Evolutionary conservation across 2,797 vertebrate genomes (phyloP).

Genomic region (Sebastes wilsoni): DNA sequence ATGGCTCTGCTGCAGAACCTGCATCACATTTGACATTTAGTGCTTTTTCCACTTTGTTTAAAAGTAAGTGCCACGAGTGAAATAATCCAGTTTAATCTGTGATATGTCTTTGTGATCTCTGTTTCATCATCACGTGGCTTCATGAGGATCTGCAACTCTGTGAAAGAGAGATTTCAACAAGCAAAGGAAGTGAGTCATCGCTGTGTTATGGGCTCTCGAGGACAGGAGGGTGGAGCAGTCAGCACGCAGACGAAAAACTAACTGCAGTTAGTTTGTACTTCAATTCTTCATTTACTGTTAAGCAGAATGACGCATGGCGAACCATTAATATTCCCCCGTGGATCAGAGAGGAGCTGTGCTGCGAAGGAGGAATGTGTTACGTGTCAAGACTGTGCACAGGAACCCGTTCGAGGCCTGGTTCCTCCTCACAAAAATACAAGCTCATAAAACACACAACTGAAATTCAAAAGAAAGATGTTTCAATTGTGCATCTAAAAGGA

Average conservation of each 20-base stretch:
- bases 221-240: conserved; percentile 4
- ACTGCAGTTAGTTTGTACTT: not conserved
- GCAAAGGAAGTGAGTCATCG: conserved; percentile 41
- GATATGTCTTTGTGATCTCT: not conserved
- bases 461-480: too few species aligned
- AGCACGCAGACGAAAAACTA: not conserved
- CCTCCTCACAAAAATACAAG: not conserved
- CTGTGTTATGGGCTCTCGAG: conserved; percentile 22
- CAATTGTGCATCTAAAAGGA: not conserved
- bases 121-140: not conserved
- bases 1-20: not conserved
- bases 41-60: not conserved
- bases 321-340: not conserved
- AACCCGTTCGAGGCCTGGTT: not conserved
- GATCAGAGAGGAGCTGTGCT: not conserved
- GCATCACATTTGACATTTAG: not conserved
- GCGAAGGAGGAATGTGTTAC: not conserved
- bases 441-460: not conserved
- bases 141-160: not conserved
- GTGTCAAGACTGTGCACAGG: not conserved
- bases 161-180: not conserved
- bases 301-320: not conserved
- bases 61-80: not conserved
- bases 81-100: not conserved
- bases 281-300: not conserved